Percentiles rank a stretch among this genome's conserved stretches.
These are phyloP conservation scores for Trichonephila clavata DNA, from an alignment of 1,140 invertebrate species.

Conservation along the genomic window DNA sequence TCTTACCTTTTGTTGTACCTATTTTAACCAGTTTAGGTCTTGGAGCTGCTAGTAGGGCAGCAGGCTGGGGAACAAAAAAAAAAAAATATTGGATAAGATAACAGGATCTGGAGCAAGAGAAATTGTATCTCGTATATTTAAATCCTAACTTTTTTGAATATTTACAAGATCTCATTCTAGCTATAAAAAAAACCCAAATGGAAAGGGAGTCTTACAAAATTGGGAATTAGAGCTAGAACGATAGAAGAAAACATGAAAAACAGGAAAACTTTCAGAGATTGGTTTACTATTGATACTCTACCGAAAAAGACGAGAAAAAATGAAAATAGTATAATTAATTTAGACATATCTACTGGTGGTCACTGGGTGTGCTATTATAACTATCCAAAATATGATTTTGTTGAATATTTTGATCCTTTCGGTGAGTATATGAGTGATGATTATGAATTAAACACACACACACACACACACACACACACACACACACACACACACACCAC, in stretches of 20 bases:
- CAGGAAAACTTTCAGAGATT: constrained; percentile 14
- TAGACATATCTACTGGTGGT: constrained; percentile 21
- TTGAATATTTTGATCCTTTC: constrained; percentile 29
- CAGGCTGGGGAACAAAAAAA: background rate
- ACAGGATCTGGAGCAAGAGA: background rate
- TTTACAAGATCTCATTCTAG: no score
- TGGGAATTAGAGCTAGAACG: background rate
- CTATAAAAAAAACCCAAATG: constrained; percentile 9
- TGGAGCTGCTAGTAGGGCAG: background rate
- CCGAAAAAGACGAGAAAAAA: constrained; percentile 32
- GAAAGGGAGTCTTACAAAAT: constrained; percentile 49
- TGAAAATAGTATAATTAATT: constrained; percentile 48
- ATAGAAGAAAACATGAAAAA: constrained; percentile 54
- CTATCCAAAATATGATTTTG: constrained; percentile 40
- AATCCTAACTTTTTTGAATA: no score
- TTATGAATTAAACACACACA: no score
- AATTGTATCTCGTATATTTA: no score
- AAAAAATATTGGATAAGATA: constrained; percentile 52
- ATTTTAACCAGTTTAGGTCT: background rate
- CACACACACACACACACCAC: no score
- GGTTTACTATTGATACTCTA: background rate
- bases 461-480: no score
- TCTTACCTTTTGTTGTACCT: constrained; percentile 18
- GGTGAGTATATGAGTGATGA: background rate
- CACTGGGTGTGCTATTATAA: constrained; percentile 59